Conservation (phyloP, 2,888 invertebrate species). For the Trachelus iudaicus region DNA sequence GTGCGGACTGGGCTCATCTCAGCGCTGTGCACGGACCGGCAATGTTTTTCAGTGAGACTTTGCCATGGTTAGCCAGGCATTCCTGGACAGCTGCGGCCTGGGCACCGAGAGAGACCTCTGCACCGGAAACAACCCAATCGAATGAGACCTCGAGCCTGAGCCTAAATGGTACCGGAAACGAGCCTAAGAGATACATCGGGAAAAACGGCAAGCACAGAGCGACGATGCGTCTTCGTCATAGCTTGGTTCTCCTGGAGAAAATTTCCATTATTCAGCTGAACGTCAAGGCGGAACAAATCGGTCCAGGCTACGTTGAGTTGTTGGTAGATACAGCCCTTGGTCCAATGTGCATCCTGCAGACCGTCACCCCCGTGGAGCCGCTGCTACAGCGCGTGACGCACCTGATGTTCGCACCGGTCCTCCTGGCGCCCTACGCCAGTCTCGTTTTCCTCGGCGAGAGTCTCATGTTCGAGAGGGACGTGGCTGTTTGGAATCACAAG, state of each 20-base stretch:
- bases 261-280: conserved; percentile 70
- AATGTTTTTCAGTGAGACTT: conserved; percentile 47
- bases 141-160: not conserved
- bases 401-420: conserved; percentile 75
- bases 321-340: conserved; percentile 72
- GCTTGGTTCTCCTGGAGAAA: conserved; percentile 72
- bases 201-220: conserved; percentile 73
- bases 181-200: conserved; percentile 32
- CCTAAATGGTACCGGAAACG: not conserved
- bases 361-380: conserved; percentile 83
- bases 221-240: conserved; percentile 73
- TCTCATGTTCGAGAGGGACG: conserved; percentile 83
- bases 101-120: conserved; percentile 61
- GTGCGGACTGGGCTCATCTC: conserved; percentile 86
- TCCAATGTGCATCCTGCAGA: conserved; percentile 76
- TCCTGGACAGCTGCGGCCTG: conserved; percentile 67
- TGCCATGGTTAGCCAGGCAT: conserved; percentile 46
- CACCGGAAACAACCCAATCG: not conserved
- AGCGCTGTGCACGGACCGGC: conserved; percentile 78
- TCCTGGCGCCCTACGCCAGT: conserved; percentile 74
- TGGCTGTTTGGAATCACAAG: conserved; percentile 90
- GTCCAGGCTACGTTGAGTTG: conserved; percentile 83
- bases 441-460: conserved; percentile 77
- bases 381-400: conserved; percentile 82
- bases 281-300: conserved; percentile 74